These are phyloP conservation scores for Fukomys damarensis DNA, from an alignment of 2,113 vertebrate species.

Conservation along the genomic window DNA sequence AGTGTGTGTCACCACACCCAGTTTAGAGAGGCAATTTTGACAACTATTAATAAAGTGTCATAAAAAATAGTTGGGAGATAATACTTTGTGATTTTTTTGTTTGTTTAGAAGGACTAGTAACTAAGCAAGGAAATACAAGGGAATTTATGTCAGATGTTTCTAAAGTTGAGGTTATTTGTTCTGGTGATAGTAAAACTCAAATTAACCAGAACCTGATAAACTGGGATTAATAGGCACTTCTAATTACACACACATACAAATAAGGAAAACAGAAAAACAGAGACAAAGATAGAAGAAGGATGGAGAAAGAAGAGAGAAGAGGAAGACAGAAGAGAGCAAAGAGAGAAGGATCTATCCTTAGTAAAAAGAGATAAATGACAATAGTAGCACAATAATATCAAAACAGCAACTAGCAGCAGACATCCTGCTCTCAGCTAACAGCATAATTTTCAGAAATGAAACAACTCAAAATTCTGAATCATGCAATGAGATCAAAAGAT, in stretches of 20 bases:
- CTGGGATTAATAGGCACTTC: conserved; percentile 33
- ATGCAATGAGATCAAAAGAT: conserved; percentile 28
- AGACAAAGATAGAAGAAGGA: not conserved
- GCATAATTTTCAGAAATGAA: conserved; percentile 47
- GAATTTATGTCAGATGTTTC: conserved; percentile 49
- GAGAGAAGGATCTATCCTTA: not conserved
- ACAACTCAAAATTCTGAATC: conserved; percentile 49
- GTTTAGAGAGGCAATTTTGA: not conserved
- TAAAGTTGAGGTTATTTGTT: conserved; percentile 18
- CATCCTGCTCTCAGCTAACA: not conserved
- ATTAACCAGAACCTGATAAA: conserved; percentile 17
- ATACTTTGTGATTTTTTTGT: not conserved
- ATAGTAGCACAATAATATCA: not conserved
- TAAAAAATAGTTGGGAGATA: conserved; percentile 32
- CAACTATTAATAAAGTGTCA: not conserved
- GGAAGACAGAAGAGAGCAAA: not conserved
- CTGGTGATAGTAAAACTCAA: conserved; percentile 44
- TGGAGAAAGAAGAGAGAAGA: not conserved
- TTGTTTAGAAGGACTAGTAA: conserved; percentile 9
- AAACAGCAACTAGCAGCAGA: not conserved
- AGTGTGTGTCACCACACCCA: too few relatives aligned
- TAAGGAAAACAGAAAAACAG: not conserved
- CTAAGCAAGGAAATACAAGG: not conserved
- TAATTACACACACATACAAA: not conserved
- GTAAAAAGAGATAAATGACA: not conserved